Evolutionary conservation across 2,797 vertebrate species (phyloP).

Genomic region (Eulemur coronatus): DNA sequence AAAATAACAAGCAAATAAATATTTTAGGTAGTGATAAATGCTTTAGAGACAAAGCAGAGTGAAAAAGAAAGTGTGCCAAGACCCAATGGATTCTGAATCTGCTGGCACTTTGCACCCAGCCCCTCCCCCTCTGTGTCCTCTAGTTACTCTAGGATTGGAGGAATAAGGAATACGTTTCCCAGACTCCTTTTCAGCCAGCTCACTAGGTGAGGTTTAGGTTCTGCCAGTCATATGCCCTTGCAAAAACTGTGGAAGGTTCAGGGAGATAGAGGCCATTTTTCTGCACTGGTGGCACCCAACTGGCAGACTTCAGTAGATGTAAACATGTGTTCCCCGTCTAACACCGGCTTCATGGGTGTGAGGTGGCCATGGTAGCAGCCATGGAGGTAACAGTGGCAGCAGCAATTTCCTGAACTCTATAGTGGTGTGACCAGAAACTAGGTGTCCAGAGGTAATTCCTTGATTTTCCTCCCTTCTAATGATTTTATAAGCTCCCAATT

Average conservation of each 20-base stretch:
- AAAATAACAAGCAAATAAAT: not conserved
- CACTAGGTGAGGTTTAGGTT: not conserved
- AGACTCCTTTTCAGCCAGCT: not conserved
- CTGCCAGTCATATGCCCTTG: not conserved
- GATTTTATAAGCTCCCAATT: not conserved
- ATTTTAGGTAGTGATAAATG: not conserved
- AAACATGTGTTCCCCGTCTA: not conserved
- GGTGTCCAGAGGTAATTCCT: not conserved
- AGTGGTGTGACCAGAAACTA: not conserved
- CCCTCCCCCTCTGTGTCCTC: not conserved
- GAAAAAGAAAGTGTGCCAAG: not conserved
- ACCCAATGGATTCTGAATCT: rapidly evolving
- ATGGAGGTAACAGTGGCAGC: not conserved
- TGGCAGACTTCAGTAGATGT: not conserved
- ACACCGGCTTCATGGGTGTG: too few relatives aligned
- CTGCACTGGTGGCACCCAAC: not conserved
- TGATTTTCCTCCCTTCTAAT: not conserved
- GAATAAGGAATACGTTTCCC: not conserved
- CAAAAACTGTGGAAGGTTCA: not conserved
- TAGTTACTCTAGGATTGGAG: not conserved
- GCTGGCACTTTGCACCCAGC: not conserved
- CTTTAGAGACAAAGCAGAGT: not conserved
- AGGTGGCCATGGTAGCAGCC: not conserved
- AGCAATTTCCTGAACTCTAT: not conserved
- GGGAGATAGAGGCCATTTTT: not conserved